Conservation (phyloP, 2,113 vertebrate species). For the Myotis yumanensis region DNA sequence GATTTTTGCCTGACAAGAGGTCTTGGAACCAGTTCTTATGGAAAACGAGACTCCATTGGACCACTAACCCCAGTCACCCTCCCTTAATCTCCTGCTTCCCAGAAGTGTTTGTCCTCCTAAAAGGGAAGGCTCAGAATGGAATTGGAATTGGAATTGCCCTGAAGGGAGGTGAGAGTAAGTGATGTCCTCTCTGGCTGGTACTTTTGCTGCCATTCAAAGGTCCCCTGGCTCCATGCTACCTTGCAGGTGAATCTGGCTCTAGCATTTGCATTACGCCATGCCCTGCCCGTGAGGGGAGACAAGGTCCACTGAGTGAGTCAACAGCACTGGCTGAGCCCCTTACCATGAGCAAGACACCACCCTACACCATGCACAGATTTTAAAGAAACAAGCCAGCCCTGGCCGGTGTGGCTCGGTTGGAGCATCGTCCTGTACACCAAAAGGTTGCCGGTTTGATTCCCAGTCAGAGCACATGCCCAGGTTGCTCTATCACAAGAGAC, state of each 20-base stretch:
- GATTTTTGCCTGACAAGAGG: conserved; percentile 6
- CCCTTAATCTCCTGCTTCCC: conserved; percentile 27
- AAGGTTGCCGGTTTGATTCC: not conserved
- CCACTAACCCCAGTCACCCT: not conserved
- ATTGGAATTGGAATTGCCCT: not conserved
- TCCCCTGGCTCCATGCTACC: not conserved
- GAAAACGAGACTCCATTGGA: conserved; percentile 17
- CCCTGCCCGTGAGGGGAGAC: not conserved
- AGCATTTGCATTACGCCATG: not conserved
- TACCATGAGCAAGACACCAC: not conserved
- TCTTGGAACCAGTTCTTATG: not conserved
- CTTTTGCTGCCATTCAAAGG: not conserved
- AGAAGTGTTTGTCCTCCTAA: not conserved
- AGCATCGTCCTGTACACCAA: not conserved
- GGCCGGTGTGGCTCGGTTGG: not conserved
- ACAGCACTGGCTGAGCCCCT: not conserved
- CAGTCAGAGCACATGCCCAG: not conserved
- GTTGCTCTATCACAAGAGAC: not conserved
- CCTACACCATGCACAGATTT: not conserved
- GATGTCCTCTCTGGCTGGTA: not conserved
- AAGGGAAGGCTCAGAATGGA: not conserved
- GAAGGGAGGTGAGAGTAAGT: not conserved
- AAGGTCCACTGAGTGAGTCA: not conserved
- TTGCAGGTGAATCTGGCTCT: not conserved
- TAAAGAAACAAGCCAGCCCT: not conserved